Conservation (phyloP, 2,888 invertebrate genomes). For the Agrilus biguttatus region DNA sequence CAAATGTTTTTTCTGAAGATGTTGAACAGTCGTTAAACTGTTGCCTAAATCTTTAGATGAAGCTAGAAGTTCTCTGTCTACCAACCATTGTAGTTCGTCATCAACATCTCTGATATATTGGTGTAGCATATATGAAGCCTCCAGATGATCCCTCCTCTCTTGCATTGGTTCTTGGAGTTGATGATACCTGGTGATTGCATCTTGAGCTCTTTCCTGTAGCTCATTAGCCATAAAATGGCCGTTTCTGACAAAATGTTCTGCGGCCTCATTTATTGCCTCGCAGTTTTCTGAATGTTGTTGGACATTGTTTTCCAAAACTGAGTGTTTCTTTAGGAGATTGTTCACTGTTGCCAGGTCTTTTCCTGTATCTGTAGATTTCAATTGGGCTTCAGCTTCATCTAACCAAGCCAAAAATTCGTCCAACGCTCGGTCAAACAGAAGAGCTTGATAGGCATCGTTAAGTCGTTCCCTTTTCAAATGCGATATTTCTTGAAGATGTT, state of each 20-base stretch:
- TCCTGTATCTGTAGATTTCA: constrained; percentile 66
- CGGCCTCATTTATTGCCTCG: constrained; percentile 62
- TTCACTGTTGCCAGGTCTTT: constrained; percentile 79
- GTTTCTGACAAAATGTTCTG: constrained; percentile 60
- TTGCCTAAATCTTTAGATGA: constrained; percentile 48
- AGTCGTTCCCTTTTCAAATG: constrained; percentile 71
- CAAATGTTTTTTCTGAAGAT: constrained; percentile 86
- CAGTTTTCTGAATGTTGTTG: constrained; percentile 72
- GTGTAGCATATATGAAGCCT: constrained; percentile 76
- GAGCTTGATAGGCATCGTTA: constrained; percentile 81
- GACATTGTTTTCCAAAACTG: constrained; percentile 76
- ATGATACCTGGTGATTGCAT: constrained; percentile 42
- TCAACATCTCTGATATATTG: constrained; percentile 85
- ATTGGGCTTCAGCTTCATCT: constrained; percentile 69
- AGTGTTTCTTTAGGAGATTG: constrained; percentile 65
- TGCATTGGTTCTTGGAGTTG: constrained; percentile 76
- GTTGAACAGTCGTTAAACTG: constrained; percentile 62
- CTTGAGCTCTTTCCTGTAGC: constrained; percentile 57
- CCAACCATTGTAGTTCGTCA: constrained; percentile 86
- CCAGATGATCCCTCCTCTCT: constrained; percentile 79
- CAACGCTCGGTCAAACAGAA: constrained; percentile 73
- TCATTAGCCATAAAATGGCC: constrained; percentile 85
- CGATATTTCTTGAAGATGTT: constrained; percentile 68
- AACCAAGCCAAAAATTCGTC: constrained; percentile 93
- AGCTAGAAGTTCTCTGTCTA: constrained; percentile 57